A percentile compares a stretch with the other conserved stretches of the same genome.
These are phyloP conservation scores for Erebia epiphron DNA, from an alignment of 2,888 invertebrate genomes.

Conservation along the genomic window DNA sequence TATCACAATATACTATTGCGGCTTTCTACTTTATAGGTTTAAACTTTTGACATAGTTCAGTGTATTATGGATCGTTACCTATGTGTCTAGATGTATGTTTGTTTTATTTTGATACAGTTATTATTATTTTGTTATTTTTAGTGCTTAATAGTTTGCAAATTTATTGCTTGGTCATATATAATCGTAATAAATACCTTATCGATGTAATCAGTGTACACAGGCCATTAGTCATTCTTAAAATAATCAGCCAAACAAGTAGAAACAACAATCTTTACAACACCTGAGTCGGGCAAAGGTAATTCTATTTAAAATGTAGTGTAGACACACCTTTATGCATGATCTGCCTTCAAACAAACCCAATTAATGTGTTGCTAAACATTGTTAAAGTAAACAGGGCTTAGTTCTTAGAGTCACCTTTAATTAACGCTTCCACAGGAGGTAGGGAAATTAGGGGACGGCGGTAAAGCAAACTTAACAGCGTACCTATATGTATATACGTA, in stretches of 20 bases:
- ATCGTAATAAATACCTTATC: too few species aligned
- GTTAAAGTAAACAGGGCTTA: constrained; percentile 33
- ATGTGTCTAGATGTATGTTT: too few species aligned
- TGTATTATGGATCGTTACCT: too few species aligned
- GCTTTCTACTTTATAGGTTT: too few species aligned
- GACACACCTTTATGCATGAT: constrained; percentile 15
- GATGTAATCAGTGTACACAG: too few species aligned
- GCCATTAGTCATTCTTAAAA: neutral
- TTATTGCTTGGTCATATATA: too few species aligned
- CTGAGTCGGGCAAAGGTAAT: neutral
- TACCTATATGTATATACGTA: neutral
- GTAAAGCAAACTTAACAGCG: constrained; percentile 21
- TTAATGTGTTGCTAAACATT: constrained; percentile 34
- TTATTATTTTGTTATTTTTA: too few species aligned
- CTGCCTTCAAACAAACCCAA: constrained; percentile 28
- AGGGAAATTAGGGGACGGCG: constrained; percentile 28
- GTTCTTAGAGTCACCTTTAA: constrained; percentile 43
- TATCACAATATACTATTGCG: too few species aligned
- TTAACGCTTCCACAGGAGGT: constrained; percentile 37
- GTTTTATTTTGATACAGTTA: too few species aligned
- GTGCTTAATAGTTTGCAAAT: too few species aligned
- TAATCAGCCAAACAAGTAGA: too few species aligned
- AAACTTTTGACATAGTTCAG: too few species aligned
- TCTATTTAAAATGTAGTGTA: constrained; percentile 1
- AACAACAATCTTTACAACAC: neutral